Conservation (phyloP, 2,797 vertebrate species). For the Mus caroli region DNA sequence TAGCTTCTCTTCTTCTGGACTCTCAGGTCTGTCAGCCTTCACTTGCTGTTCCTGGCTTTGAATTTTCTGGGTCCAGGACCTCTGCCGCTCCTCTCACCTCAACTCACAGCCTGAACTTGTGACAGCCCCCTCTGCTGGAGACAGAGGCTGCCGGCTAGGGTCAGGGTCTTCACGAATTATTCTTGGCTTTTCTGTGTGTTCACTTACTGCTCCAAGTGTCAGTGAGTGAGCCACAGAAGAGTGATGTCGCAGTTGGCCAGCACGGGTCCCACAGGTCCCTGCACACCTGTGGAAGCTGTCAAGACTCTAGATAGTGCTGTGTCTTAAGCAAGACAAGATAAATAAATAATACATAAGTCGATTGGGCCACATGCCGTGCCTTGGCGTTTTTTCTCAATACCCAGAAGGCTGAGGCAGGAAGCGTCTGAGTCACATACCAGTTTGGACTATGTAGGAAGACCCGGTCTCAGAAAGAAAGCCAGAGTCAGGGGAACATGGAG, state of each 20-base stretch:
- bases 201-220: neutral
- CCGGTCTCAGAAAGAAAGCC: neutral
- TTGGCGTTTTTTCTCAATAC: neutral
- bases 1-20: neutral
- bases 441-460: neutral
- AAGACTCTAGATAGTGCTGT: neutral
- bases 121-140: neutral
- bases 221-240: neutral
- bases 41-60: too few relatives aligned
- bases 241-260: neutral
- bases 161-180: neutral
- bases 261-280: neutral
- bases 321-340: neutral
- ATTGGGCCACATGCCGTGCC: neutral
- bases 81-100: neutral
- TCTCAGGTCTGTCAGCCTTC: neutral
- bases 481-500: neutral
- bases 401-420: neutral
- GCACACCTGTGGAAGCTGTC: neutral
- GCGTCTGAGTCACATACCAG: neutral
- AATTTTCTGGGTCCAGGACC: neutral
- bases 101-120: neutral
- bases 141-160: neutral
- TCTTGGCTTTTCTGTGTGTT: neutral
- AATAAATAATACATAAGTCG: neutral